These are phyloP conservation scores for Liodrosophila aerea DNA, from an alignment of 2,888 invertebrate species.

Conservation along the genomic window DNA sequence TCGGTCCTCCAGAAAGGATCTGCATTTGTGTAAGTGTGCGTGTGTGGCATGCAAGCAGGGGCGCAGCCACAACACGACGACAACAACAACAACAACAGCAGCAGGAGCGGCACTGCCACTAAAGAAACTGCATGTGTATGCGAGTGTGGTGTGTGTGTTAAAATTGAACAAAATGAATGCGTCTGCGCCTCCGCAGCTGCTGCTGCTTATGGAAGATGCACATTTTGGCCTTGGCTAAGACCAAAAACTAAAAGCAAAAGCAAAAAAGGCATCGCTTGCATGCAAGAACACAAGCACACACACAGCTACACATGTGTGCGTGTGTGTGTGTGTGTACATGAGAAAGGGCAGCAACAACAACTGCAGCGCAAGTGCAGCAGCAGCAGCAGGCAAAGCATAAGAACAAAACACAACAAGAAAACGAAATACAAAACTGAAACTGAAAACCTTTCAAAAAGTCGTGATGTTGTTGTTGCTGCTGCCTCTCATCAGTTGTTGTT, in stretches of 20 bases:
- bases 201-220: conserved; percentile 37
- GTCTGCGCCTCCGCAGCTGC: conserved; percentile 55
- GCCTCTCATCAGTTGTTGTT: conserved; percentile 1
- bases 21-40: conserved; percentile 51
- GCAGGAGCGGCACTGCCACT: conserved; percentile 62
- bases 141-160: conserved; percentile 34
- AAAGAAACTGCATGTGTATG: conserved; percentile 24
- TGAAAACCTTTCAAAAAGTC: conserved; percentile 52
- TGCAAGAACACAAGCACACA: conserved; percentile 16
- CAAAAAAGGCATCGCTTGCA: conserved; percentile 33
- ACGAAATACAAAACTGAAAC: conserved; percentile 51
- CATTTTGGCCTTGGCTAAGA: conserved; percentile 61
- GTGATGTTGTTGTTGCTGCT: conserved; percentile 32
- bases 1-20: conserved; percentile 48
- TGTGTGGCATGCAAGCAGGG: conserved; percentile 35
- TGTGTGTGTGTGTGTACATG: conserved; percentile 11
- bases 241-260: conserved; percentile 30
- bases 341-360: conserved; percentile 49
- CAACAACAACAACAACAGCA: conserved; percentile 41
- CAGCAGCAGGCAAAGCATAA: conserved; percentile 51
- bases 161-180: conserved; percentile 65
- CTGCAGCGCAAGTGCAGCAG: conserved; percentile 42
- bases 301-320: not conserved
- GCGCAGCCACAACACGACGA: conserved; percentile 53
- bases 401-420: conserved; percentile 60